Conservation (phyloP, 2,113 vertebrate species). For the Chunga burmeisteri region DNA sequence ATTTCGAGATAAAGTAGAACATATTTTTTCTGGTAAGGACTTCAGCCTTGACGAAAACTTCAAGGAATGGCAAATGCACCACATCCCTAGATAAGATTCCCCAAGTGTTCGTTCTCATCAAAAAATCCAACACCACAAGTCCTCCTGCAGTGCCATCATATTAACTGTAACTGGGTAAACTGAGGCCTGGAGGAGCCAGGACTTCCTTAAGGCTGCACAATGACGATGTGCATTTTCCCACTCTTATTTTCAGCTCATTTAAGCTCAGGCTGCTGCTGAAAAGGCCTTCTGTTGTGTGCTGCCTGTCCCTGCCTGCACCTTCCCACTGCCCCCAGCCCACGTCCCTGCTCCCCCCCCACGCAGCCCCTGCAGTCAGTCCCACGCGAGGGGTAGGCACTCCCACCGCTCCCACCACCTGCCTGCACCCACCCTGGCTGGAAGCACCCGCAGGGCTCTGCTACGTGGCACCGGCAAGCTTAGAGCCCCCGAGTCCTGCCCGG, state of each 20-base stretch:
- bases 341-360: neutral
- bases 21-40: neutral
- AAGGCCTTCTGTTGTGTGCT: neutral
- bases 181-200: neutral
- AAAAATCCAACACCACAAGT: neutral
- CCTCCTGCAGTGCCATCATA: neutral
- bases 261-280: neutral
- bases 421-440: rapidly evolving
- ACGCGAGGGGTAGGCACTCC: rapidly evolving
- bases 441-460: rapidly evolving
- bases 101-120: neutral
- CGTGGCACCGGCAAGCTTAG: rapidly evolving
- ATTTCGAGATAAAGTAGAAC: neutral
- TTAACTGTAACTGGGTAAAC: neutral
- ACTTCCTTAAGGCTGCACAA: neutral
- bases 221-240: neutral
- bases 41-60: neutral
- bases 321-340: neutral
- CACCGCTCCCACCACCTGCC: neutral
- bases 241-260: neutral
- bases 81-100: neutral
- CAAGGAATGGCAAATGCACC: neutral
- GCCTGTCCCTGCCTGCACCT: neutral
- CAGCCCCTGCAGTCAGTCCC: neutral
- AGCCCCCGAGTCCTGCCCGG: rapidly evolving